A percentile compares a stretch with the other conserved stretches of the same genome.
Evolutionary conservation across 2,113 vertebrate genomes (phyloP).

Genomic region (Serinus canaria): DNA sequence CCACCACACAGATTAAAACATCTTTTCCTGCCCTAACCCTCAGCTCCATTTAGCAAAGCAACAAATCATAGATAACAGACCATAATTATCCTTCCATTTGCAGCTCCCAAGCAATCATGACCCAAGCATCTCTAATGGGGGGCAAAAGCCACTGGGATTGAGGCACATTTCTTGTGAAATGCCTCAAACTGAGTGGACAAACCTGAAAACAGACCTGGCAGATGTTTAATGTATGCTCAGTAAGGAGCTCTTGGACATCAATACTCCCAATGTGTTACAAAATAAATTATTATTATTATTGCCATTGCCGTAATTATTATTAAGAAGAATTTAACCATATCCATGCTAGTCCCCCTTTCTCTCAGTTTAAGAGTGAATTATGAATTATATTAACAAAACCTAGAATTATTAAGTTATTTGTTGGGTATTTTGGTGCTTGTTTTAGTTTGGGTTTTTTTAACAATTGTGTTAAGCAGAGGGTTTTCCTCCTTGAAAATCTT

Average conservation of each 20-base stretch:
- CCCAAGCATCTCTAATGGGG: neutral
- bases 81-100: constrained; percentile 31
- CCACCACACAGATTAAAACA: neutral
- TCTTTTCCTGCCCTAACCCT: neutral
- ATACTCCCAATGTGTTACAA: neutral
- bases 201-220: neutral
- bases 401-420: neutral
- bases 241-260: neutral
- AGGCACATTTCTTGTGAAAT: neutral
- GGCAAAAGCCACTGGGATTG: neutral
- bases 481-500: neutral
- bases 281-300: neutral
- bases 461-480: neutral
- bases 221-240: neutral
- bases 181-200: neutral
- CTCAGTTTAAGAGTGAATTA: neutral
- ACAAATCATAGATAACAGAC: neutral
- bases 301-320: neutral
- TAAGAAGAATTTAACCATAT: neutral
- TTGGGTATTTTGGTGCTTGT: neutral
- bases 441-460: neutral
- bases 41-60: neutral
- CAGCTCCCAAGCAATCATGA: neutral
- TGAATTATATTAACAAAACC: neutral
- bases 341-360: neutral